Evolutionary conservation across 1,140 invertebrate genomes (phyloP).

Genomic region (Belonocnema kinseyi): DNA sequence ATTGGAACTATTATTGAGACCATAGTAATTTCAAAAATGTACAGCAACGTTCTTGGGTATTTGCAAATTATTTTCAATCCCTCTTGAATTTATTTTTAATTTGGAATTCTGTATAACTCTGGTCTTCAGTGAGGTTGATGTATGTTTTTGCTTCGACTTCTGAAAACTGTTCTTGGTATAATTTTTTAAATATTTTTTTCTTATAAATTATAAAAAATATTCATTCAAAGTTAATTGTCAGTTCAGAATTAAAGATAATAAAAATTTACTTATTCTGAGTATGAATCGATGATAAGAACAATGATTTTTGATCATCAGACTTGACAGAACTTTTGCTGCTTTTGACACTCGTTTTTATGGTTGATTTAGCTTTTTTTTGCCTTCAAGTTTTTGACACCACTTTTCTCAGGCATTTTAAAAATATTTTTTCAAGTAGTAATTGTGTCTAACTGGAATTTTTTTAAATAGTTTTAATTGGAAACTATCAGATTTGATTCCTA

Average conservation of each 20-base stretch:
- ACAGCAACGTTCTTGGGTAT: constrained; percentile 45
- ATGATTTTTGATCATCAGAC: neutral
- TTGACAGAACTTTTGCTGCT: neutral
- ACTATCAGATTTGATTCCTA: too few species aligned
- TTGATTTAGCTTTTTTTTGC: neutral
- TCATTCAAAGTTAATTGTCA: neutral
- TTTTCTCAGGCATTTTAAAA: too few species aligned
- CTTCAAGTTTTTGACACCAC: too few species aligned
- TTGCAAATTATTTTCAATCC: neutral
- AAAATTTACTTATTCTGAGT: neutral
- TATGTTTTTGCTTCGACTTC: neutral
- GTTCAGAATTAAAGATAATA: neutral
- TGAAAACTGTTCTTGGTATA: neutral
- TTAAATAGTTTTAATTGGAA: too few species aligned
- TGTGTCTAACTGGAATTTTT: too few species aligned
- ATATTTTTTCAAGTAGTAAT: too few species aligned
- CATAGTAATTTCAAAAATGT: constrained; percentile 58
- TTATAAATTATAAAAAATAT: too few species aligned
- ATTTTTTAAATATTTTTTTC: too few species aligned
- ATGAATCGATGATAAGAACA: neutral
- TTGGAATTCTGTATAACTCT: neutral
- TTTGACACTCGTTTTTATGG: neutral
- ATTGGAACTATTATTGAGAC: constrained; percentile 23
- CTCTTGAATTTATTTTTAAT: neutral
- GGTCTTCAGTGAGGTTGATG: neutral